These are phyloP conservation scores for Sisyra nigra DNA, from an alignment of 2,888 invertebrate genomes.

Conservation along the genomic window DNA sequence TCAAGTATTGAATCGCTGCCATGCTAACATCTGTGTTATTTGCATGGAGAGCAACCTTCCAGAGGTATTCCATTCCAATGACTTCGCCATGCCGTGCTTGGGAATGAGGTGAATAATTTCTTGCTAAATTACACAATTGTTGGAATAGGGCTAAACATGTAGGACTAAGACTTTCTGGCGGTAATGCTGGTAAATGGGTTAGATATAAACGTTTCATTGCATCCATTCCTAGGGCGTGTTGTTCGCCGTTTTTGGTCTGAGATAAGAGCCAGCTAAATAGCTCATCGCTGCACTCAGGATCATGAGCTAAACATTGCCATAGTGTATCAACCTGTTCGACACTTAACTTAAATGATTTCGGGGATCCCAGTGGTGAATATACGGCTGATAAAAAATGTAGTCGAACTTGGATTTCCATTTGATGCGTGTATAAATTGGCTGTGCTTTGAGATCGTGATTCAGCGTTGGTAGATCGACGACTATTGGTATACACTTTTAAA, in stretches of 20 bases:
- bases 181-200: slow-evolving; percentile 74
- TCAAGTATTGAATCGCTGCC: slow-evolving; percentile 87
- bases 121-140: slow-evolving; percentile 75
- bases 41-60: slow-evolving; percentile 85
- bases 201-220: slow-evolving; percentile 76
- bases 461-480: slow-evolving; percentile 19
- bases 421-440: slow-evolving; percentile 45
- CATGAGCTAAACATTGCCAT: slow-evolving; percentile 82
- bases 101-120: slow-evolving; percentile 51
- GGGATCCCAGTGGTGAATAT: slow-evolving; percentile 79
- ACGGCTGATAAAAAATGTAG: slow-evolving; percentile 85
- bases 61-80: slow-evolving; percentile 83
- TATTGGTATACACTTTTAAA: slow-evolving; percentile 52
- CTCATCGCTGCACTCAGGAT: slow-evolving; percentile 76
- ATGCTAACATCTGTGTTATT: slow-evolving; percentile 87
- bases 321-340: slow-evolving; percentile 81
- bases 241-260: slow-evolving; percentile 82
- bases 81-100: slow-evolving; percentile 32
- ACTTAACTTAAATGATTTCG: slow-evolving; percentile 69
- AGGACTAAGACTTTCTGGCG: slow-evolving; percentile 83
- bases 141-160: slow-evolving; percentile 82
- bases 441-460: slow-evolving; percentile 14
- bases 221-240: slow-evolving; percentile 79
- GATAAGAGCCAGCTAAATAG: slow-evolving; percentile 85
- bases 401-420: slow-evolving; percentile 80